phyloP scores from a whole-genome alignment of 2,888 invertebrate species.

The Argynnis bischoffii region DNA sequence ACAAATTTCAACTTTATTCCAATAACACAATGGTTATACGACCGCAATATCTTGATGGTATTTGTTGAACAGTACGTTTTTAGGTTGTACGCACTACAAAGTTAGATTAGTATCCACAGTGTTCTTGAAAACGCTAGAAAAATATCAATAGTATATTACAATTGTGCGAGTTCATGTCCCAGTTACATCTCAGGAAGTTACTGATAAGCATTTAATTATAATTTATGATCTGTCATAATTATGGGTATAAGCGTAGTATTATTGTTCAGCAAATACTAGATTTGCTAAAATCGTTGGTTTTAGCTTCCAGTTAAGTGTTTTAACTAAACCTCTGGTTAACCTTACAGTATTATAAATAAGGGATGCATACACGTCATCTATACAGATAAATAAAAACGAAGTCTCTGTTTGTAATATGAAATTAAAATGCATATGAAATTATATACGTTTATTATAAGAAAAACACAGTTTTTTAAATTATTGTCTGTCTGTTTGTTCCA shows the following conservation, averaged over 20 bases:
- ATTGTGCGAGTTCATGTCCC: conserved; percentile 15
- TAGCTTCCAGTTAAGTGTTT: too few relatives aligned
- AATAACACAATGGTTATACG: conserved; percentile 17
- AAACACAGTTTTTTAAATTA: too few relatives aligned
- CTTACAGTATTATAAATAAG: too few relatives aligned
- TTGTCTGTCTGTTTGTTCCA: too few relatives aligned
- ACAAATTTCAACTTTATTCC: conserved; percentile 20
- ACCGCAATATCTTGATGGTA: conserved; percentile 16
- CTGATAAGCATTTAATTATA: conserved; percentile 17
- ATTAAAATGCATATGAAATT: too few relatives aligned
- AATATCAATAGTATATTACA: conserved; percentile 1
- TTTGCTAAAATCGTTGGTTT: too few relatives aligned
- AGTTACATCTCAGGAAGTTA: conserved; percentile 27
- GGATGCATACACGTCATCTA: too few relatives aligned
- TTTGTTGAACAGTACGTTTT: conserved; percentile 32
- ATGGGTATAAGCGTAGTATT: neutral
- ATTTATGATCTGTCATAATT: conserved; percentile 11
- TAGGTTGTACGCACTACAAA: conserved; percentile 28
- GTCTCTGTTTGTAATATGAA: too few relatives aligned
- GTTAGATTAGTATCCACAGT: conserved; percentile 14
- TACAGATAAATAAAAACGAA: too few relatives aligned
- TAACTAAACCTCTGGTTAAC: too few relatives aligned
- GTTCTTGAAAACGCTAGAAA: neutral
- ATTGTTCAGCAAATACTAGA: too few relatives aligned
- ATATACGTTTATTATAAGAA: too few relatives aligned